Percentiles rank a stretch among this genome's conserved stretches.
Conservation (phyloP, 2,113 vertebrate genomes). For the Chelonoidis abingdonii region DNA sequence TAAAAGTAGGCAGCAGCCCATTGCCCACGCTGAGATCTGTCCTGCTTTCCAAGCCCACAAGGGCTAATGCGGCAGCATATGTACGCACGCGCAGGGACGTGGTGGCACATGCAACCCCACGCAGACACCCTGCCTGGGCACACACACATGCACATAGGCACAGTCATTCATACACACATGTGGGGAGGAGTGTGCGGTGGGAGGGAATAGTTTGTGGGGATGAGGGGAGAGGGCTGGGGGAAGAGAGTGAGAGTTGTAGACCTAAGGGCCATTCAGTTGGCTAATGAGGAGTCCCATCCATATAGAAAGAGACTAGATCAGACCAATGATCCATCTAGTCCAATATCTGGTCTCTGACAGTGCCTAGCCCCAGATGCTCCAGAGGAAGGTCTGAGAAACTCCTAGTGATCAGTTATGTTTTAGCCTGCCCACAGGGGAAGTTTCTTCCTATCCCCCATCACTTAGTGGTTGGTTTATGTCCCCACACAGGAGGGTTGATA, state of each 20-base stretch:
- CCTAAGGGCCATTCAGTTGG: not conserved
- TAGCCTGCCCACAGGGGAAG: not conserved
- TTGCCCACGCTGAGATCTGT: conserved; percentile 72
- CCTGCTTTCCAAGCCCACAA: conserved; percentile 33
- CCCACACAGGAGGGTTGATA: not conserved
- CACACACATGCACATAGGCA: too few relatives aligned
- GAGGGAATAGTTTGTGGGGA: not conserved
- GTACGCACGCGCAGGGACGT: conserved; percentile 27
- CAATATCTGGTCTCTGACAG: not conserved
- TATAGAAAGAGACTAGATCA: not conserved
- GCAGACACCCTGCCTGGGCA: not conserved
- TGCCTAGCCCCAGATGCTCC: not conserved
- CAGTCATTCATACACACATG: too few relatives aligned
- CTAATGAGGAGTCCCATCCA: not conserved
- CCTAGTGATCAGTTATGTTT: not conserved
- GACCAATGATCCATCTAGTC: not conserved
- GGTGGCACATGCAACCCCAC: not conserved
- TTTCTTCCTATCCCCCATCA: not conserved
- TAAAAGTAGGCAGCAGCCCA: conserved; percentile 60
- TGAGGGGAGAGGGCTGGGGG: not conserved
- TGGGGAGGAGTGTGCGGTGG: not conserved
- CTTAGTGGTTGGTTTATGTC: not conserved
- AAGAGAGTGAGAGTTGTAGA: not conserved
- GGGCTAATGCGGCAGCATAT: conserved; percentile 38
- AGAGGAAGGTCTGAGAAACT: not conserved